These are phyloP conservation scores for Notodonta dromedarius DNA, from an alignment of 2,888 invertebrate species.

Conservation along the genomic window DNA sequence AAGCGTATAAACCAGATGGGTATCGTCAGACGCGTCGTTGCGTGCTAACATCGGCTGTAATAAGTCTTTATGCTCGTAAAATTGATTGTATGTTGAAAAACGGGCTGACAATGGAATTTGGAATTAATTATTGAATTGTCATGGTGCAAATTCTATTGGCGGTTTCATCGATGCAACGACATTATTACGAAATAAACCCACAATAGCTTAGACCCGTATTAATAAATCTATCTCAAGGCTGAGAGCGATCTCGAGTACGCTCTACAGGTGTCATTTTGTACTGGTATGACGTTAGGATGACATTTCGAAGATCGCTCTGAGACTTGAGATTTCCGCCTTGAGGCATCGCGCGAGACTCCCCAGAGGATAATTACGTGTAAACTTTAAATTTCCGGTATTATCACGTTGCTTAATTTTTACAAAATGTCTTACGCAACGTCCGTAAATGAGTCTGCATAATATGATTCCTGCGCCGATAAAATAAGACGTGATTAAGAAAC, in stretches of 20 bases:
- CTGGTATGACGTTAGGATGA: too few species aligned
- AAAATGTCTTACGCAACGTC: background rate
- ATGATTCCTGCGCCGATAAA: background rate
- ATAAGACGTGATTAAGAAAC: too few species aligned
- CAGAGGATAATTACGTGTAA: background rate
- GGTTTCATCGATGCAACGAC: too few species aligned
- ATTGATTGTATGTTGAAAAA: constrained; percentile 33
- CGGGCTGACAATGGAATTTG: background rate
- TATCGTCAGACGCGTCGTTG: constrained; percentile 43
- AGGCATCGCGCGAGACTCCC: background rate
- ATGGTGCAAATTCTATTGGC: background rate
- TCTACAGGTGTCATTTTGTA: too few species aligned
- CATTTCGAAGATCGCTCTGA: too few species aligned
- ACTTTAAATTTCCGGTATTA: background rate
- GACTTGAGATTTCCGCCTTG: too few species aligned
- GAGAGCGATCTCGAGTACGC: too few species aligned
- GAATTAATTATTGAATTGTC: background rate
- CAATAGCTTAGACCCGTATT: too few species aligned
- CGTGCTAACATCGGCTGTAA: constrained; percentile 50
- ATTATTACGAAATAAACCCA: too few species aligned
- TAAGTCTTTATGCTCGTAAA: constrained; percentile 47
- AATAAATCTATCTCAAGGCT: too few species aligned
- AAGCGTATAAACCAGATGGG: constrained; percentile 17
- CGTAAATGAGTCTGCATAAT: background rate
- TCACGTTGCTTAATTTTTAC: background rate